Conservation (phyloP, 2,797 vertebrate genomes). For the Hippocampus kuda region DNA sequence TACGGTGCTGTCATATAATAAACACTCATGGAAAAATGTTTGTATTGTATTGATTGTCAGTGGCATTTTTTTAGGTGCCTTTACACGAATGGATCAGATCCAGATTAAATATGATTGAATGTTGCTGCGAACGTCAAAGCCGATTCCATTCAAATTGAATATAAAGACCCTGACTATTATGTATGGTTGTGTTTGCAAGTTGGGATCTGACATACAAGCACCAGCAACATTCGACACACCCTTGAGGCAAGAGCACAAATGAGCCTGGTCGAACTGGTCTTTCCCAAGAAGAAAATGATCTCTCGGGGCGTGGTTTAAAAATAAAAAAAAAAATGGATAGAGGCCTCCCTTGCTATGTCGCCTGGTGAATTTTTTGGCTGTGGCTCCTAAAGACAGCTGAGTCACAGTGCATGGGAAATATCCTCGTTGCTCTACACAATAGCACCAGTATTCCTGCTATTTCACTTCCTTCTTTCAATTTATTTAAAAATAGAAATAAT, state of each 20-base stretch:
- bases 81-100: background rate
- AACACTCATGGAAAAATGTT: background rate
- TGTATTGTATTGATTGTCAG: conserved; percentile 1
- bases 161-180: no score
- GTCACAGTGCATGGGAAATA: background rate
- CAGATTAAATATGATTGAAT: background rate
- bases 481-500: background rate
- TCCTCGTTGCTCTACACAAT: background rate
- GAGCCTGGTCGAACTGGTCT: conserved; percentile 51
- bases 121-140: no score
- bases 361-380: background rate
- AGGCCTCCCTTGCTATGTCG: background rate
- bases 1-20: background rate
- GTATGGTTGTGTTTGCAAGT: conserved; percentile 7
- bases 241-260: conserved; percentile 23
- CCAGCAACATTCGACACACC: conserved; percentile 25
- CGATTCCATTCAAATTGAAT: no score
- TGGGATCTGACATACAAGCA: conserved; percentile 26
- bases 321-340: background rate
- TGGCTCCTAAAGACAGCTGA: background rate
- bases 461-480: background rate
- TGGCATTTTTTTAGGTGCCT: background rate
- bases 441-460: background rate
- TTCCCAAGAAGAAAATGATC: conserved; percentile 10
- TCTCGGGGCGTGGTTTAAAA: background rate